Evolutionary conservation across 2,888 invertebrate species (phyloP), one percentile per base, ranked within the genome.

Genomic region (Brachyptera putata): DNA sequence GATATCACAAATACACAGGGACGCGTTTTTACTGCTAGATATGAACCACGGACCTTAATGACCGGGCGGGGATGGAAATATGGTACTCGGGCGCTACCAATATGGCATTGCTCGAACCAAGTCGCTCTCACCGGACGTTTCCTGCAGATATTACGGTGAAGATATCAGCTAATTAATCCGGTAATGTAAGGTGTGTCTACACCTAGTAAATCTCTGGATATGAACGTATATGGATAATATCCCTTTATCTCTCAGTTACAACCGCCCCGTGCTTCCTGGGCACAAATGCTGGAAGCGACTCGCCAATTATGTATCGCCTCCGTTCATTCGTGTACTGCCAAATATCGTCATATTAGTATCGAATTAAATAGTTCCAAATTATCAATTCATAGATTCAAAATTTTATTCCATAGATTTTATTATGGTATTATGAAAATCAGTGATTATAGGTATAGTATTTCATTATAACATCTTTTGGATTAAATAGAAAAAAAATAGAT

Each of bases 81-180:
- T 53, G 53, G 53, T 21, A 4, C 21, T 11, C 24, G 24, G n/a
- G n/a, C n/a, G n/a, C 46, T 9, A 21, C 41, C 46, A 46, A 46
- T 46, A 46, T 46, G 46, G 46, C 46, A n/a, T 4, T 7, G n/a
- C n/a, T 24, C 21, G 46, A 46, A 46, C 2, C 41, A 41, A 41
- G 41, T n/a, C n/a, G 30, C 24, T 46, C 24, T 46, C 21, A 34
- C 5, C 34, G 34, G 34, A 53, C 53, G 50, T 26, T 21, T 48
- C n/a, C 24, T 22, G 7, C n/a, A 53, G 53, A 53, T 53, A 53
- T 13, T 34, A 53, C 24, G 36, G n/a, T 53, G 3, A 56, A 56
- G 60, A 60, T 60, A 60, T 18, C 56, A 30, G 36, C 60, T 60
- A 56, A 60, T 60, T 60, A 60, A 60, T 60, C 60, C 60, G 22